A percentile compares a stretch with the other conserved stretches of the same genome.
Conservation (phyloP, 2,797 vertebrate genomes). For the Chlorospingus semifuscus region DNA sequence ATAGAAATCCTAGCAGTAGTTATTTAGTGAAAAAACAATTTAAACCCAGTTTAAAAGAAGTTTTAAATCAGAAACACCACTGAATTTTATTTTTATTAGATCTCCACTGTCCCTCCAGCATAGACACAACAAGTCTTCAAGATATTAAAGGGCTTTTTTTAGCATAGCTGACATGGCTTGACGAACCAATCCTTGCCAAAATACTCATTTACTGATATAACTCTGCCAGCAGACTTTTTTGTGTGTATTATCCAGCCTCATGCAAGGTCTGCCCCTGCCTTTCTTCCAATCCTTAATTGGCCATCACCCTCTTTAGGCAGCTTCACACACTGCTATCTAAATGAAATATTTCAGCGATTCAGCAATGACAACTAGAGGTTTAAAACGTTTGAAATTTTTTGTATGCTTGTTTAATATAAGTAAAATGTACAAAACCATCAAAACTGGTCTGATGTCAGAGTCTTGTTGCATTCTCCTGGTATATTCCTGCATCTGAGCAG, state of each 20-base stretch:
- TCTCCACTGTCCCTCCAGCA: background rate
- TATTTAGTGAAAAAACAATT: background rate
- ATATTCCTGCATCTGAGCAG: background rate
- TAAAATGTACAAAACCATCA: background rate
- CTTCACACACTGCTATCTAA: background rate
- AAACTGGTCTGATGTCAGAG: background rate
- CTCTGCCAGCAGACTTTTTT: background rate
- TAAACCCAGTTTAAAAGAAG: background rate
- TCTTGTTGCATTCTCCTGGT: background rate
- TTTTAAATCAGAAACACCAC: background rate
- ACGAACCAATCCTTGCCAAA: background rate
- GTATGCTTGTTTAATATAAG: background rate
- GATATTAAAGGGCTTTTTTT: background rate
- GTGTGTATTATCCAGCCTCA: background rate
- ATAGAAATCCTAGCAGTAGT: background rate
- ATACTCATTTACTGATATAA: background rate
- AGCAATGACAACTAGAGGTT: background rate
- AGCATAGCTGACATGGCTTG: background rate
- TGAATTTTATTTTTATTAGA: background rate
- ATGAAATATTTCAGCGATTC: background rate
- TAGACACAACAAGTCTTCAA: background rate
- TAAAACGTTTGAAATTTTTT: background rate
- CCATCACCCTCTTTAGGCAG: background rate
- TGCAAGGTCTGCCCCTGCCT: background rate
- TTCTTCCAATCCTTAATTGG: background rate